Evolutionary conservation across 2,888 invertebrate genomes (phyloP), one percentile per base, ranked within the genome.

Genomic region (Papilio elwesi): DNA sequence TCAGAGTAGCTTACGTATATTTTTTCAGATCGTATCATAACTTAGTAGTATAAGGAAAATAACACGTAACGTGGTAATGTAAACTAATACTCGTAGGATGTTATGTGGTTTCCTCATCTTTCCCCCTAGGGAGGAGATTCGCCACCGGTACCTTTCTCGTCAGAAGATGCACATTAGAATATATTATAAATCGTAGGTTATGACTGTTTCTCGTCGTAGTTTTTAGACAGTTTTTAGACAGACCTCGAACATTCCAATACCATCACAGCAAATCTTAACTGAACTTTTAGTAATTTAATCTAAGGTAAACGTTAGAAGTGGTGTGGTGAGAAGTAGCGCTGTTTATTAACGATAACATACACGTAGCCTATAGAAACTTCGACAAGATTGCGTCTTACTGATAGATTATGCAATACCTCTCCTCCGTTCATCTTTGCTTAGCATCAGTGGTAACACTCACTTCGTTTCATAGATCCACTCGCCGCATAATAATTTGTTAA

Each of bases 1-100:
- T 52, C 48, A 48, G 78, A 80, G 77, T 74, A 76, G 70, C 74
- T 78, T 67, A 73, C 62, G 53, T 70, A 74, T 67, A 70, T 74
- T 70, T 73, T 55, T 74, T 70, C 55, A 70, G 49, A 66, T 73
- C 49, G 51, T 26, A 73, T 43, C 38, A 68, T 72, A 49, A 68
- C 62, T 68, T 63, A 65, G 57, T 48, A 26, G 57, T 48, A 26
- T 57, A 12, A 59, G 48, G 10, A 15, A 59, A 69, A 69, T 69
- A 68, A 8, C 43, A n/a, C 8, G 26, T 10, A 55, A 63, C 53
- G 43, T 71, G 10, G 12, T 47, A 51, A 26, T 51, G 10, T 57
- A 3, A 51, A 59, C 15, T 38, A 43, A 62, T 67, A 62, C 15
- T 62, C 16, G 62, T 67, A 16, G 62, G 52, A 52, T 16, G 12